phyloP scores from a whole-genome alignment of 2,888 invertebrate genomes.

The Laothoe populi region DNA sequence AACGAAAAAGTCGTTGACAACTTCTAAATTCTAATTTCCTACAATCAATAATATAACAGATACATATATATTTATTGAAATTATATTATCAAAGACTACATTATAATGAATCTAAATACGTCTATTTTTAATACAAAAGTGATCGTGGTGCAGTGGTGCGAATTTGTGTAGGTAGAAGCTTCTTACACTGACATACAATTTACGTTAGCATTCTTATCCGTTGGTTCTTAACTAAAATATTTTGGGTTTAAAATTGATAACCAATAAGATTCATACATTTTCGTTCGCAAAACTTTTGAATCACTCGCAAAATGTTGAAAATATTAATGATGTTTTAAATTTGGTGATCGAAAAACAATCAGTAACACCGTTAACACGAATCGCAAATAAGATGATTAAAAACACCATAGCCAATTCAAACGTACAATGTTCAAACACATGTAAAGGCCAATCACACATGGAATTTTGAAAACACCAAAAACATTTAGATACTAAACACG shows the following conservation, averaged over 20 bases:
- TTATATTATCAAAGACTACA: neutral
- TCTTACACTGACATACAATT: slow-evolving; percentile 33
- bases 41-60: neutral
- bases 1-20: too few species aligned
- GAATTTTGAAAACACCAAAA: slow-evolving; percentile 17
- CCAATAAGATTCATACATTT: neutral
- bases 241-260: slow-evolving; percentile 9
- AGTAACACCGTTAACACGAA: neutral
- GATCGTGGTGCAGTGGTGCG: slow-evolving; percentile 61
- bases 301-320: slow-evolving; percentile 1
- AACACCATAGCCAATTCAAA: slow-evolving; percentile 2
- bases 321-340: neutral
- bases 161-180: slow-evolving; percentile 83
- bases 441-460: neutral
- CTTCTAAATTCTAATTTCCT: neutral
- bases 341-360: neutral
- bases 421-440: neutral
- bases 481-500: slow-evolving; percentile 22
- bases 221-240: slow-evolving; percentile 9
- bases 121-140: slow-evolving; percentile 38
- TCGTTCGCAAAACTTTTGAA: neutral
- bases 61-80: neutral
- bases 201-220: neutral
- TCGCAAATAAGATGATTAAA: neutral
- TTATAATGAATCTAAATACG: slow-evolving; percentile 26